phyloP scores from a whole-genome alignment of 92 coral and sea anemone genomes.

The Zoanthus sansibaricus region DNA sequence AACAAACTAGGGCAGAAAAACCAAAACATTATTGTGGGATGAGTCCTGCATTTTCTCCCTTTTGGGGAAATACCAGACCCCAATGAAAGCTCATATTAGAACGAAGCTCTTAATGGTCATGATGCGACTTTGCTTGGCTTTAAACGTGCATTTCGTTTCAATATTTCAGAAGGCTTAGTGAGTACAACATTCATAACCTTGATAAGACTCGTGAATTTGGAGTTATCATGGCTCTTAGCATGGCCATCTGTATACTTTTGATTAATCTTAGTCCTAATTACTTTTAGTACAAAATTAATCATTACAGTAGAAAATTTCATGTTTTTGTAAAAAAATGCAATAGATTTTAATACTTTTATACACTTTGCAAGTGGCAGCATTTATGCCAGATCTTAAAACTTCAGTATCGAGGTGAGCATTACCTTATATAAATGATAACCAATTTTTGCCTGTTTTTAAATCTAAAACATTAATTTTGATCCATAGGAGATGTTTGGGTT shows the following conservation, averaged over 20 bases:
- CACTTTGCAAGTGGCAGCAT: neutral
- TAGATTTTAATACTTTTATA: too few species aligned
- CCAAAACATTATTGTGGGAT: constrained; percentile 35
- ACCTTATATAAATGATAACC: too few species aligned
- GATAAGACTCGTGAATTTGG: constrained; percentile 32
- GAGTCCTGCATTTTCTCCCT: constrained; percentile 24
- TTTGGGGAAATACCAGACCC: constrained; percentile 38
- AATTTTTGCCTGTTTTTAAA: too few species aligned
- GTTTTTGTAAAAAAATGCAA: too few species aligned
- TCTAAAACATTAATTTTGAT: too few species aligned
- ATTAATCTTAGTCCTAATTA: too few species aligned
- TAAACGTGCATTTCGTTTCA: constrained; percentile 28
- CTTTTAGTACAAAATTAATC: too few species aligned
- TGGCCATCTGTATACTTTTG: constrained; percentile 18
- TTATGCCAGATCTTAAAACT: too few species aligned
- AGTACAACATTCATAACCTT: constrained; percentile 38
- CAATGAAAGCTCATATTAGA: constrained; percentile 30
- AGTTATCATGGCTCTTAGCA: constrained; percentile 33
- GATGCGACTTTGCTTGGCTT: constrained; percentile 40
- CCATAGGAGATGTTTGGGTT: too few species aligned
- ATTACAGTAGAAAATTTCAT: too few species aligned
- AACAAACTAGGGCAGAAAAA: constrained; percentile 45
- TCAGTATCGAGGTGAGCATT: too few species aligned
- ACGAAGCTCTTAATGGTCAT: constrained; percentile 32
- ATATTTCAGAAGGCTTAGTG: constrained; percentile 22